A percentile compares a stretch with the other conserved stretches of the same genome.
phyloP scores from a whole-genome alignment of 2,113 vertebrate species.

The Calonectris borealis region DNA sequence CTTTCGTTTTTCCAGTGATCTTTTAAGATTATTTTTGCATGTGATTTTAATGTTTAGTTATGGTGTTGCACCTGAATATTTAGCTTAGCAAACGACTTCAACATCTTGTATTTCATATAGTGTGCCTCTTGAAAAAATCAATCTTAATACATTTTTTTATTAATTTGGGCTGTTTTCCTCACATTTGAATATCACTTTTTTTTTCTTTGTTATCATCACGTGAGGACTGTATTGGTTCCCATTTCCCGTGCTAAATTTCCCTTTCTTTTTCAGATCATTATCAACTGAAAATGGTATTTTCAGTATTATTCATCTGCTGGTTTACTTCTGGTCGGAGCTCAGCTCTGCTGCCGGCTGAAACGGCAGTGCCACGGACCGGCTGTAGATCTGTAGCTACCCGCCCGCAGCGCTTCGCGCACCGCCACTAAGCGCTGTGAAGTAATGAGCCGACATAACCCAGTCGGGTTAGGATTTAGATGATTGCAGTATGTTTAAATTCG shows the following conservation, averaged over 20 bases:
- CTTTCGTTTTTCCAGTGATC: neutral
- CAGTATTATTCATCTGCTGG: neutral
- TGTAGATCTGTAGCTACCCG: fast-evolving
- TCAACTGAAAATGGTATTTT: neutral
- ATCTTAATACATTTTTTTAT: neutral
- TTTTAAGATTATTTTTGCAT: neutral
- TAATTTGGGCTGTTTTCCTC: neutral
- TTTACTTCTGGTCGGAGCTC: neutral
- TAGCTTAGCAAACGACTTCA: neutral
- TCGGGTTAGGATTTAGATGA: neutral
- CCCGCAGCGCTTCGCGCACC: neutral
- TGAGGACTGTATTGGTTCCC: neutral
- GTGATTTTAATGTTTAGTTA: neutral
- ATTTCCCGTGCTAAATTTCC: neutral
- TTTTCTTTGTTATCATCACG: neutral
- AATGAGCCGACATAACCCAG: neutral
- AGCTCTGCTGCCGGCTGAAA: neutral
- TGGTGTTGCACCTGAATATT: neutral
- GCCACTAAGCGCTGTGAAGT: neutral
- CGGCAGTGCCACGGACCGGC: neutral
- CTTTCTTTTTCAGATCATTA: neutral
- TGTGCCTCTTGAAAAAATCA: neutral
- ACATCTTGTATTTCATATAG: neutral
- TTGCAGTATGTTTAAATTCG: neutral
- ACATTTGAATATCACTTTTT: neutral